Base-by-base conservation (phyloP, 2,888 invertebrate species). In the Pandemis corylana region DNA sequence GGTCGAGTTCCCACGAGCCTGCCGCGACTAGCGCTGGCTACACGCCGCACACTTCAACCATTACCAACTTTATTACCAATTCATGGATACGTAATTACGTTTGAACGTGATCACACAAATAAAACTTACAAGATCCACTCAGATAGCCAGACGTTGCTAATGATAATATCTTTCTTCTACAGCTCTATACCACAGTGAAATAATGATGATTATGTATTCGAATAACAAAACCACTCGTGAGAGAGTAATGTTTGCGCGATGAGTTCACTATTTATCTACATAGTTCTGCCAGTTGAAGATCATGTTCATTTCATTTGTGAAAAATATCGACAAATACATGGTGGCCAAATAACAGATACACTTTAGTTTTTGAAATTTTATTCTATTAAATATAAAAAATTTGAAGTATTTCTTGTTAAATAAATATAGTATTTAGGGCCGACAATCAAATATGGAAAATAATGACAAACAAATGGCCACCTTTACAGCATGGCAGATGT, bases 1-100 rank as follows among this genome's bases (percentile, higher is more conserved):
- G 84, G 83, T 83, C 84, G 83, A 87, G 85, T 89, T 94, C 93
- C 92, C 93, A 93, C 93, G 93, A 84, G 81, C 81, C 78, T 9
- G 65, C 69, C 64, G 42, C 41, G 49, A 49, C 65, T 61, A 59
- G 41, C 68, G 13, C 56, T 56, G 36, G 46, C 64, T 41, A 41
- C 46, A 44, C 41, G 13, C 67, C 12, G 15, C 41, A 51, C n/a
- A 68, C 67, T 44, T 51, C 62, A 63, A 20, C n/a, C 53, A 44
- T 49, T 56, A 67, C 72, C 66, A 67, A 42, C 72, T 67, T 72
- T 42, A 72, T 66, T 72, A 36, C 49, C 49, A 20, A 68, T 68
- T 59, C 59, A 67, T 59, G 66, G 64, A 65, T 46, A 36, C 71
- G 56, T 65, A 42, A 66, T 72, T 72, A 66, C 28, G 20, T 61